Conservation (phyloP, 2,797 vertebrate genomes). For the Thripadectes ignobilis region DNA sequence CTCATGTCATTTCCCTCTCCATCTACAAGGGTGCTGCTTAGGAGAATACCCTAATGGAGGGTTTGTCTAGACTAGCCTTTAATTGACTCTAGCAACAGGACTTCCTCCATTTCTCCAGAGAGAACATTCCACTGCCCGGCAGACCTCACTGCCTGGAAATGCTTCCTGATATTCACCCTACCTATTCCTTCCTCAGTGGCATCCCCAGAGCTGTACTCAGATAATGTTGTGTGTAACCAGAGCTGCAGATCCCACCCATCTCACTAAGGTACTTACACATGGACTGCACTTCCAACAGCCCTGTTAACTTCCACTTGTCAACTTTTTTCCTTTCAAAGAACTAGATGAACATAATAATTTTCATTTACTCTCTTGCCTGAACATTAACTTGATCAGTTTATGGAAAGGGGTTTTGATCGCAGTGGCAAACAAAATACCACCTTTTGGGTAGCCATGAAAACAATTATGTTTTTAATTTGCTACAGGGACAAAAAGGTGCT, state of each 20-base stretch:
- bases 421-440: background rate
- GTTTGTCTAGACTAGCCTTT: slow-evolving; percentile 54
- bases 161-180: slow-evolving; percentile 8
- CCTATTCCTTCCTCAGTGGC: background rate
- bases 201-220: background rate
- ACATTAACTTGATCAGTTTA: background rate
- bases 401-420: background rate
- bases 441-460: background rate
- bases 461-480: background rate
- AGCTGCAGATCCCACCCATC: background rate
- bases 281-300: background rate
- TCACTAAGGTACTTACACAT: background rate
- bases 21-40: background rate
- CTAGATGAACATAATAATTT: background rate
- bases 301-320: background rate
- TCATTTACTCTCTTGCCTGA: background rate
- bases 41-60: slow-evolving; percentile 34
- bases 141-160: slow-evolving; percentile 30
- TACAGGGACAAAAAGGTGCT: background rate
- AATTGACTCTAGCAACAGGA: slow-evolving; percentile 34
- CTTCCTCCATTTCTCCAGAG: slow-evolving; percentile 34
- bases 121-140: background rate
- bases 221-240: background rate
- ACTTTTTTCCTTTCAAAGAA: background rate
- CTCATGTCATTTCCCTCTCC: slow-evolving; percentile 25